phyloP scores from a whole-genome alignment of 2,888 invertebrate genomes.

The Rhamnusium bicolor region DNA sequence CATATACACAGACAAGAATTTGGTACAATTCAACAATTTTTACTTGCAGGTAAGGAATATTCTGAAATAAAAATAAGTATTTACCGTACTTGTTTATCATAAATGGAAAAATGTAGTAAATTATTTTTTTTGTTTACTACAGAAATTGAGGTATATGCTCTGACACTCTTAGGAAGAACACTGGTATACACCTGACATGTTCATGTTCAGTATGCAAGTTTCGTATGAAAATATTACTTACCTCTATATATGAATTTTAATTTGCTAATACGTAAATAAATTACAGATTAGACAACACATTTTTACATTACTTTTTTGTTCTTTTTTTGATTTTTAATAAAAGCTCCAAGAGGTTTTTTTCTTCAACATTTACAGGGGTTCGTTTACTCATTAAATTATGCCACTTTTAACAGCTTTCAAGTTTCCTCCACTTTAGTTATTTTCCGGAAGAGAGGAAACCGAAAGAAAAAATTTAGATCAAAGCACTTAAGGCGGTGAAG shows the following conservation, averaged over 20 bases:
- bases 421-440: neutral
- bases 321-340: too few species aligned
- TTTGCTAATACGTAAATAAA: neutral
- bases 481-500: slow-evolving; percentile 15
- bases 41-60: too few species aligned
- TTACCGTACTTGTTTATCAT: too few species aligned
- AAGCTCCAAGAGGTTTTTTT: neutral
- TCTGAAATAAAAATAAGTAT: too few species aligned
- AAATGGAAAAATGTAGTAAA: too few species aligned
- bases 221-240: neutral
- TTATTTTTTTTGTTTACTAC: too few species aligned
- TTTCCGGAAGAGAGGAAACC: slow-evolving; percentile 1
- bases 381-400: slow-evolving; percentile 2
- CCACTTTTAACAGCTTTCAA: slow-evolving; percentile 15
- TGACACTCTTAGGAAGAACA: too few species aligned
- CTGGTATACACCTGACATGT: too few species aligned
- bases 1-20: too few species aligned
- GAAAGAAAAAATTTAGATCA: neutral
- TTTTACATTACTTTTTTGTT: neutral
- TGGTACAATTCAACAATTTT: too few species aligned
- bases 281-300: neutral
- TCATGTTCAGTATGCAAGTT: neutral
- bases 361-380: neutral
- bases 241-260: neutral
- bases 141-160: too few species aligned